Evolutionary conservation across 2,888 invertebrate species (phyloP), one percentile per base, ranked within the genome.

Genomic region (Linnaemya tessellans): DNA sequence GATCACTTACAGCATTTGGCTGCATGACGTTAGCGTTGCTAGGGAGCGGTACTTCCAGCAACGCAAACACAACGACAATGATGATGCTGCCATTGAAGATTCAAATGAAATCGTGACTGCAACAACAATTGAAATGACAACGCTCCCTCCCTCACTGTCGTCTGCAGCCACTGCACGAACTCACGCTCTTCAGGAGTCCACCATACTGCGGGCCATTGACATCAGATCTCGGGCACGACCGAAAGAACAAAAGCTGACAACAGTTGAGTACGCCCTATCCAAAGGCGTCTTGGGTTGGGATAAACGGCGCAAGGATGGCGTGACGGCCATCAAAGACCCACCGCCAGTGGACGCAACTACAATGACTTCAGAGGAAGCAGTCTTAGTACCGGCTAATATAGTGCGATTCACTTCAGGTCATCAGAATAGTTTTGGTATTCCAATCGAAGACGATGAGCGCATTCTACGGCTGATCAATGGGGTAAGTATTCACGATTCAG

Each of bases 371-470:
- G 86, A 87, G 22, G 88, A 86, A 1, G 74, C 85, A 15, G 87
- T 88, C 9, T 79, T 90, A 80, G 62, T 89, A 11, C 90, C 91
- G 0, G 89, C 89, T 9, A 89, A 89, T 65, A 89, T 90, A 11
- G 83, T 92, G 60, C 89, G 90, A 13, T 94, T 95, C 87, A 94
- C 94, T 7, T 94, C 95, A 56, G 94, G 94, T 54, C 95, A 95
- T 90, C 95, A 95, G 80, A 95, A 95, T 85, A 93, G 94, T 84
- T 95, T 95, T 87, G 95, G 94, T 77, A 93, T 95, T 83, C 94
- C 94, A 73, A 94, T 95, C 64, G 95, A 95, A 89, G 94, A 95
- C 83, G 94, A 94, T 79, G 94, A 93, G 86, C 93, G 93, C 77
- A 93, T 92, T 74, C 86, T 92, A 79, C 88, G 89, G 64, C 86